Percentiles rank a stretch among this genome's conserved stretches.
These are phyloP conservation scores for Lithobates pipiens DNA, from an alignment of 2,797 vertebrate genomes.

Conservation along the genomic window DNA sequence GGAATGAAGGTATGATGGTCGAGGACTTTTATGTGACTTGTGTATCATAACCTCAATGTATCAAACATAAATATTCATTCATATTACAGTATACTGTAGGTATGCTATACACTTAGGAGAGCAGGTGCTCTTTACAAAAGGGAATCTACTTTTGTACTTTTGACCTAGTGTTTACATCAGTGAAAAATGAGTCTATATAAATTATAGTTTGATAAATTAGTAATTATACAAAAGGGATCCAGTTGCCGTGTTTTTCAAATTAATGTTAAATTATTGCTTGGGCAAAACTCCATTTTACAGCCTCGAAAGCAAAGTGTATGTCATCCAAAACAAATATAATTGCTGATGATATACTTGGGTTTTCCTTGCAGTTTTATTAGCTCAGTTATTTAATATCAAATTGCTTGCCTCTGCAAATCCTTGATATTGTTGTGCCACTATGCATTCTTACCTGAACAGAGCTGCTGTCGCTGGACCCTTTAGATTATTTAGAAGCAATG, in stretches of 20 bases:
- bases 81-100: not conserved
- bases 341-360: not conserved
- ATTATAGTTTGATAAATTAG: not conserved
- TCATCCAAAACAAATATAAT: not conserved
- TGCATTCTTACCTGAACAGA: no score
- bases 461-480: no score
- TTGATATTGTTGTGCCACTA: no score
- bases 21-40: no score
- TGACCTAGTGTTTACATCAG: not conserved
- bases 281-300: not conserved
- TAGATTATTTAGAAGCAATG: no score
- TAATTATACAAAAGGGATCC: not conserved
- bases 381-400: no score
- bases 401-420: no score
- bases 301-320: not conserved
- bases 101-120: not conserved
- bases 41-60: not conserved
- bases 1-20: no score
- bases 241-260: not conserved
- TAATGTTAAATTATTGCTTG: not conserved
- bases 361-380: not conserved
- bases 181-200: not conserved
- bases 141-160: not conserved
- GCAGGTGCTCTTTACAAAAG: not conserved
- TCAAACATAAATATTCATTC: not conserved